phyloP scores from a whole-genome alignment of 1,140 invertebrate species.

The Dryas iulia region DNA sequence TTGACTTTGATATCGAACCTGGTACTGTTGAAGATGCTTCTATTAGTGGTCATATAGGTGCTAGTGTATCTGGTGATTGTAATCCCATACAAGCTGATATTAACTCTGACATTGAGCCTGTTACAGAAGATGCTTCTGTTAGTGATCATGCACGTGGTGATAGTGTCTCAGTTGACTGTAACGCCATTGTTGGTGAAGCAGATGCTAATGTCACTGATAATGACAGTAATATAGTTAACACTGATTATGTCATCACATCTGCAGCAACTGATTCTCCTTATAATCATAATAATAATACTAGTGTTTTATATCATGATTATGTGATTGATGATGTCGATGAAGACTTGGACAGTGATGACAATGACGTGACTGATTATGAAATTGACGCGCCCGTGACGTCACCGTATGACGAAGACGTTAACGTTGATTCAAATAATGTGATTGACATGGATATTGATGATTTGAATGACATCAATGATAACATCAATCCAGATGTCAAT shows the following conservation, averaged over 20 bases:
- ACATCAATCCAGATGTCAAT: background rate
- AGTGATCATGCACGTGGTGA: background rate
- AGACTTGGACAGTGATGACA: background rate
- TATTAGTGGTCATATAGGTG: background rate
- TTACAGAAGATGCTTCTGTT: too few species aligned
- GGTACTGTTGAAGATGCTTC: background rate
- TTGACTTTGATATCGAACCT: background rate
- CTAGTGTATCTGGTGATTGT: background rate
- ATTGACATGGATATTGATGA: background rate
- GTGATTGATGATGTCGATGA: background rate
- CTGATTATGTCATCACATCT: background rate
- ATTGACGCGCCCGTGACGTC: background rate
- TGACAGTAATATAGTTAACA: background rate
- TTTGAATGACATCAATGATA: background rate
- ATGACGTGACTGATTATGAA: background rate
- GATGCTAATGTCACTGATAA: background rate
- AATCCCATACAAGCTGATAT: too few species aligned
- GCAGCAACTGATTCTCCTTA: background rate
- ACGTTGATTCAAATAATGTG: background rate
- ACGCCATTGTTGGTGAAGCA: background rate
- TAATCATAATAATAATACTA: background rate
- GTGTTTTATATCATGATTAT: background rate
- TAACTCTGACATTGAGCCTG: too few species aligned
- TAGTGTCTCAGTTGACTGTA: background rate
- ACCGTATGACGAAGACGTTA: background rate